Percentiles rank a stretch among this genome's conserved stretches.
These are phyloP conservation scores for Gymnocephalus cernua DNA, from an alignment of 2,113 vertebrate species.

Conservation along the genomic window DNA sequence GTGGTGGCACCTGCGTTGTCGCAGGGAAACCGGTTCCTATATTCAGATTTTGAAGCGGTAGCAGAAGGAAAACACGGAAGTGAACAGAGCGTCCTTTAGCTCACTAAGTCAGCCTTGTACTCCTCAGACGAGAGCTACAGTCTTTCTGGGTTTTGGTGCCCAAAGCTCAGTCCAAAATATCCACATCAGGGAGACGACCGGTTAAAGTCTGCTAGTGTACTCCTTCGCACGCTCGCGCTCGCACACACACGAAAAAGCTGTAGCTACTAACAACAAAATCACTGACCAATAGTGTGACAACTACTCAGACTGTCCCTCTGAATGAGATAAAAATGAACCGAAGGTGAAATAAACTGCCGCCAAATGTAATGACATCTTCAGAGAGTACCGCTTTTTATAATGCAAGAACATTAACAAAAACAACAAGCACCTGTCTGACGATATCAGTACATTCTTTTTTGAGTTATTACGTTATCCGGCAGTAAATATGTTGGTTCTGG, in stretches of 20 bases:
- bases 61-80: slow-evolving; percentile 32
- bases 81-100: not conserved
- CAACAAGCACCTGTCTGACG: not conserved
- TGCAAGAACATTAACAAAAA: not conserved
- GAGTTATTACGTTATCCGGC: slow-evolving; percentile 25
- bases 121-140: slow-evolving; percentile 23
- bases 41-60: slow-evolving; percentile 14
- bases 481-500: slow-evolving; percentile 21
- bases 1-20: not conserved
- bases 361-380: not conserved
- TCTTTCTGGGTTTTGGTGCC: not conserved
- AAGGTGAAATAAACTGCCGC: not conserved
- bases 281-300: not conserved
- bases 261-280: slow-evolving; percentile 11
- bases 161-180: not conserved
- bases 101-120: not conserved
- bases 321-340: not conserved
- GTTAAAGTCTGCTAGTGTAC: not conserved
- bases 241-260: not conserved
- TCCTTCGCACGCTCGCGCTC: too few species aligned
- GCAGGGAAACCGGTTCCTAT: not conserved
- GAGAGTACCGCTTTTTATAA: not conserved
- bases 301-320: slow-evolving; percentile 17
- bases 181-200: not conserved
- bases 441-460: not conserved